Evolutionary conservation across 2,113 vertebrate genomes (phyloP).

Genomic region (Illadopsis cleaveri): DNA sequence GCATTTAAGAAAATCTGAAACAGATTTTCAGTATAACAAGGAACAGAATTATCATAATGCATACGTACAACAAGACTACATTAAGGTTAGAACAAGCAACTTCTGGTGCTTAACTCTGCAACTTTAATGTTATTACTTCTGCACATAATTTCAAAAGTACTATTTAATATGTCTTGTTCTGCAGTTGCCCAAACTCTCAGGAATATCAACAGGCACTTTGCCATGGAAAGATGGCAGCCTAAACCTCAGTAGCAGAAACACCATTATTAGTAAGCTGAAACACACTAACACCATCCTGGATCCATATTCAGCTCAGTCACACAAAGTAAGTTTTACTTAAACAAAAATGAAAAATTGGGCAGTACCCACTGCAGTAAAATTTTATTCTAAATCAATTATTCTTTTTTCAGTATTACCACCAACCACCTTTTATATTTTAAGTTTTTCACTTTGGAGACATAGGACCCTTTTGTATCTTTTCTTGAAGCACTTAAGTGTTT

Average conservation of each 20-base stretch:
- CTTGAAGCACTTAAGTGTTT: neutral
- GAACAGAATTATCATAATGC: constrained; percentile 65
- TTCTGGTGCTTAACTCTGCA: constrained; percentile 30
- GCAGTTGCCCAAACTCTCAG: neutral
- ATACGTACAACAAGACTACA: constrained; percentile 62
- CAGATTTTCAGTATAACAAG: constrained; percentile 66
- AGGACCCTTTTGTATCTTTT: neutral
- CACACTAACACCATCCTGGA: neutral
- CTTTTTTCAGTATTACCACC: neutral
- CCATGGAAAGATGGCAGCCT: neutral
- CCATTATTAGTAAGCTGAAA: neutral
- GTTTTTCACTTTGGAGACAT: neutral
- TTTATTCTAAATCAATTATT: neutral
- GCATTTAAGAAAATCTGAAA: constrained; percentile 57
- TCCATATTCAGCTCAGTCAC: neutral
- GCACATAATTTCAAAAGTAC: constrained; percentile 26
- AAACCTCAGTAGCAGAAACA: neutral
- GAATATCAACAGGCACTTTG: constrained; percentile 18
- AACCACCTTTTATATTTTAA: neutral
- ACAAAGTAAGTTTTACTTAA: neutral
- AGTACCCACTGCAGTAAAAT: neutral
- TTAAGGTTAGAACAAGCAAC: constrained; percentile 55
- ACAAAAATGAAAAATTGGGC: neutral
- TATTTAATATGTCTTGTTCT: neutral
- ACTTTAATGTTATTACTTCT: constrained; percentile 58